These are phyloP conservation scores for Bubo blakistoni DNA, from an alignment of 2,113 vertebrate genomes.

Conservation along the genomic window DNA sequence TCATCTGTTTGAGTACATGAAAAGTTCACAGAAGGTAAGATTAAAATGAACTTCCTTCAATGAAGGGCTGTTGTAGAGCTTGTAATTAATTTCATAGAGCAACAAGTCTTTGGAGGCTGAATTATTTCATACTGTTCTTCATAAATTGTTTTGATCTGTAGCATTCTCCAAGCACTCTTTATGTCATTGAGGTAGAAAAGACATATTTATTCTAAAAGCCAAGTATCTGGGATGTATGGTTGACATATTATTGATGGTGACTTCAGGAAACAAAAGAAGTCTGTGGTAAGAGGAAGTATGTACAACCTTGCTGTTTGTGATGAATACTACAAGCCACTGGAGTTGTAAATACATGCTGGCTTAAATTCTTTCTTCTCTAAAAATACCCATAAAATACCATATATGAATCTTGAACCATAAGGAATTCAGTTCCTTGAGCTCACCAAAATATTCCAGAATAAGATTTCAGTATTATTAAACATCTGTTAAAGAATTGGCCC, in stretches of 20 bases:
- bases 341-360: background rate
- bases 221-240: background rate
- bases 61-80: background rate
- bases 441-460: background rate
- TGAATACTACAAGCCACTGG: background rate
- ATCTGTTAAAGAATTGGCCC: background rate
- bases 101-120: background rate
- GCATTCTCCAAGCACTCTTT: background rate
- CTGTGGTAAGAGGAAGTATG: background rate
- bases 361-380: background rate
- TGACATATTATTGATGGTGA: background rate
- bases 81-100: background rate
- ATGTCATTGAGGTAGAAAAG: background rate
- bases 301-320: background rate
- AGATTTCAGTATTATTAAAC: background rate
- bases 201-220: background rate
- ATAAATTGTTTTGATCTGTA: background rate
- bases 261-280: background rate
- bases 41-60: background rate
- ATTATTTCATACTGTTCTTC: background rate
- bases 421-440: background rate
- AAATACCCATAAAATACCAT: background rate
- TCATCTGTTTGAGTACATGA: background rate
- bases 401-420: background rate
- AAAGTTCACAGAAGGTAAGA: background rate